These are phyloP conservation scores for Rotaria macrura DNA, from an alignment of 2,888 invertebrate species.

Conservation along the genomic window DNA sequence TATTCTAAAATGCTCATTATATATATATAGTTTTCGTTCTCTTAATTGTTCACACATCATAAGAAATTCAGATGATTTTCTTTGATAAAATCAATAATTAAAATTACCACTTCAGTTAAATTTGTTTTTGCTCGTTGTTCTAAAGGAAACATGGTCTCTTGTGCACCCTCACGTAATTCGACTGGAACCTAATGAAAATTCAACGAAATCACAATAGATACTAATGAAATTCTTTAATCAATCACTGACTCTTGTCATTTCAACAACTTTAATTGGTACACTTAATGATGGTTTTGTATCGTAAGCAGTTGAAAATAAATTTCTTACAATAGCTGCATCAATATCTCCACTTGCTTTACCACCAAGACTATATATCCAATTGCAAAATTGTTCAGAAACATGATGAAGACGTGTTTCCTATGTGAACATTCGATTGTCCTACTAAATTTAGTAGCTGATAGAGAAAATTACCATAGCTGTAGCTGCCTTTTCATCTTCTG, in stretches of 20 bases:
- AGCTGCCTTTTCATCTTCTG: neutral
- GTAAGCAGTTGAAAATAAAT: constrained; percentile 37
- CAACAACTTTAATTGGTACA: constrained; percentile 50
- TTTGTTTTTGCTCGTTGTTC: neutral
- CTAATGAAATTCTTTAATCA: neutral
- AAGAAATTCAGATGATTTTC: no score
- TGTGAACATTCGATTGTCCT: neutral
- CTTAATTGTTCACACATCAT: no score
- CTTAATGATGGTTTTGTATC: constrained; percentile 50
- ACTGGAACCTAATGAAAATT: constrained; percentile 35
- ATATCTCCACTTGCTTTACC: constrained; percentile 44
- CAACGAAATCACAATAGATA: no score
- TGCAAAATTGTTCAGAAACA: constrained; percentile 49
- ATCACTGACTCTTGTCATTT: constrained; percentile 41
- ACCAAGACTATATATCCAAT: constrained; percentile 49
- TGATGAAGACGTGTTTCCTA: constrained; percentile 30
- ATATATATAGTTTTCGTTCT: no score
- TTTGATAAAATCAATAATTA: neutral
- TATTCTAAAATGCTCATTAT: no score
- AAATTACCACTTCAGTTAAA: neutral
- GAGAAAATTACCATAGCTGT: neutral
- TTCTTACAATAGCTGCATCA: constrained; percentile 27
- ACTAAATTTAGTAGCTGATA: neutral
- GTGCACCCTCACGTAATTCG: constrained; percentile 34
- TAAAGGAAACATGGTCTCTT: constrained; percentile 31